These are phyloP conservation scores for Stenopsyche tienmushanensis DNA, from an alignment of 1,140 invertebrate species.

Conservation along the genomic window DNA sequence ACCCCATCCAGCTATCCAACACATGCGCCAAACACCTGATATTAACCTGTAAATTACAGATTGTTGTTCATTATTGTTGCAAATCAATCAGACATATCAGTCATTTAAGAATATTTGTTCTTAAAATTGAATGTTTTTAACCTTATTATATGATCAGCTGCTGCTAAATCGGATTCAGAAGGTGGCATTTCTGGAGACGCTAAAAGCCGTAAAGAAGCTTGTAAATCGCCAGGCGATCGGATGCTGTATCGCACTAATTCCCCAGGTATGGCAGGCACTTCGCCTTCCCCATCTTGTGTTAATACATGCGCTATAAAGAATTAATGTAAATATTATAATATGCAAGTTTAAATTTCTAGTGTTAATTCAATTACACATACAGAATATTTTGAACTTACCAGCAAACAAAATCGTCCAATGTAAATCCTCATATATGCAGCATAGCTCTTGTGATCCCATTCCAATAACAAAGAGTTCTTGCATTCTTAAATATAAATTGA, in stretches of 20 bases:
- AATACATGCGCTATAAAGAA: constrained; percentile 37
- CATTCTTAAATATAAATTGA: constrained; percentile 45
- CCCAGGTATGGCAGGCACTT: constrained; percentile 73
- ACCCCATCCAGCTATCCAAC: constrained; percentile 67
- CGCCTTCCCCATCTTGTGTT: constrained; percentile 56
- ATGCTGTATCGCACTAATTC: constrained; percentile 75
- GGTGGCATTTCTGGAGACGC: constrained; percentile 51
- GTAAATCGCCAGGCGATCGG: constrained; percentile 53
- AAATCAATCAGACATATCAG: constrained; percentile 9
- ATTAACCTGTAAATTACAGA: constrained; percentile 61
- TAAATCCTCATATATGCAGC: constrained; percentile 78
- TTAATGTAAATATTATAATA: neutral
- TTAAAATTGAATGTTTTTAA: constrained; percentile 40
- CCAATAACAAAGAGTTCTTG: constrained; percentile 59
- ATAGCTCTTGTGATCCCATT: constrained; percentile 57
- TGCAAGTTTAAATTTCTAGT: neutral
- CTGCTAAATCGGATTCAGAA: constrained; percentile 41
- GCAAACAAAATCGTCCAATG: constrained; percentile 85
- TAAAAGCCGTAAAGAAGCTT: constrained; percentile 62
- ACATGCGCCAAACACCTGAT: constrained; percentile 65
- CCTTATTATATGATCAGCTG: constrained; percentile 51
- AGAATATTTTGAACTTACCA: constrained; percentile 51
- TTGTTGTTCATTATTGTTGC: neutral
- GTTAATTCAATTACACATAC: neutral
- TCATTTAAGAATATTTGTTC: neutral